Conservation (phyloP, 2,888 invertebrate species). For the Pollenia labialis region DNA sequence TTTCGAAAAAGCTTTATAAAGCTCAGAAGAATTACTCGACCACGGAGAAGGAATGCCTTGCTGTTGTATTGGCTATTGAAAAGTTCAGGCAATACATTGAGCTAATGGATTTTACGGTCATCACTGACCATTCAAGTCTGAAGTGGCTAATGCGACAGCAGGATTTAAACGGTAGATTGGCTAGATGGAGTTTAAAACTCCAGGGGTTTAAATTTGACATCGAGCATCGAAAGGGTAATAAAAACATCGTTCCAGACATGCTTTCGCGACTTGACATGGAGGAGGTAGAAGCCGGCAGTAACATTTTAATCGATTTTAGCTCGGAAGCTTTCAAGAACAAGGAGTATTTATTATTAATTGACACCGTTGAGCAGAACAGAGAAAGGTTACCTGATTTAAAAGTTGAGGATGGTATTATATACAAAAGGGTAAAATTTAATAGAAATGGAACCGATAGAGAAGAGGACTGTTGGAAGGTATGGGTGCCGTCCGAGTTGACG, state of each 20-base stretch:
- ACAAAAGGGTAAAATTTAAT: not conserved
- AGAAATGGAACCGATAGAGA: not conserved
- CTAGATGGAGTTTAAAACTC: conserved; percentile 75
- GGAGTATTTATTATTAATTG: not conserved
- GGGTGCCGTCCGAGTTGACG: not conserved
- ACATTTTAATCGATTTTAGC: not conserved
- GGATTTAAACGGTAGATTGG: conserved; percentile 67
- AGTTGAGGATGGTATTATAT: not conserved
- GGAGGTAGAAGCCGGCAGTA: not conserved
- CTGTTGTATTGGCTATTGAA: conserved; percentile 38
- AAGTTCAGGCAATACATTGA: conserved; percentile 67
- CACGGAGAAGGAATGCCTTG: conserved; percentile 39
- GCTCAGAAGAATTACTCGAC: conserved; percentile 8
- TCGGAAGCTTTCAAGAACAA: not conserved
- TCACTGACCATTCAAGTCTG: conserved; percentile 38
- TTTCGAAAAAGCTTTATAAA: conserved; percentile 40
- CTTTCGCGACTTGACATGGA: not conserved
- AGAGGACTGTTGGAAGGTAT: conserved; percentile 1
- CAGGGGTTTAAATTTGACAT: conserved; percentile 72
- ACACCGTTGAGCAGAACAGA: not conserved
- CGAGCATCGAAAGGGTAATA: conserved; percentile 71
- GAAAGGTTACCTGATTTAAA: not conserved
- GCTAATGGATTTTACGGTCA: conserved; percentile 47
- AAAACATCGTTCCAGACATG: conserved; percentile 15
- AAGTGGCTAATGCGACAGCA: conserved; percentile 45